Evolutionary conservation across 2,888 invertebrate genomes (phyloP), one percentile per base, ranked within the genome.

Genomic region (Syrista parreyssii): DNA sequence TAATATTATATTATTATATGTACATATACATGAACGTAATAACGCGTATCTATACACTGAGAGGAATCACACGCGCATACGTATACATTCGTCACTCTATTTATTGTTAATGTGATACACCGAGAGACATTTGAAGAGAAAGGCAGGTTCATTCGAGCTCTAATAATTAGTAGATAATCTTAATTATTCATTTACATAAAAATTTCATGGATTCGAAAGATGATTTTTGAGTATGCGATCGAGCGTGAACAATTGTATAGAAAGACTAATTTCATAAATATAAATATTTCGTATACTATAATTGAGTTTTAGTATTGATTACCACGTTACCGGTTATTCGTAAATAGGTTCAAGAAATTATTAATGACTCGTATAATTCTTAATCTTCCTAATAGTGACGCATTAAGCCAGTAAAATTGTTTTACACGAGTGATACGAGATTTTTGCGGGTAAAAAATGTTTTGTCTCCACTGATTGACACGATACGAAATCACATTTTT

Each of bases 181-280:
- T 86, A 85, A 83, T 83, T 84, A 86, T 87, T 82, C 82, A 83
- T 86, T 85, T 84, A 82, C 84, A 84, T 84, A 84, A 81, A 84
- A 84, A 82, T 84, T 85, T 82, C 86, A 87, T 84, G 82, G 81
- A 87, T 85, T 85, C 83, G 84, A 84, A 86, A 80, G 82, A 84
- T 31, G 71, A 84, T 79, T 75, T 23, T 83, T 80, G 83, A 86
- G 83, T 83, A 85, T 85, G 84, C 85, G 85, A 86, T 85, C 86
- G 86, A 84, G 87, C 85, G 84, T 83, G 85, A 89, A 85, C 88
- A 89, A 90, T 89, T 91, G 91, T 91, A 91, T 91, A 91, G 88
- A 91, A 90, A 89, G 87, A 90, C 88, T 91, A 91, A 91, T 91
- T 91, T 90, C 89, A 85, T 91, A 90, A 91, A 91, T 90, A 91